A percentile compares a stretch with the other conserved stretches of the same genome.
phyloP scores from a whole-genome alignment of 2,113 vertebrate genomes.

The Condylura cristata region DNA sequence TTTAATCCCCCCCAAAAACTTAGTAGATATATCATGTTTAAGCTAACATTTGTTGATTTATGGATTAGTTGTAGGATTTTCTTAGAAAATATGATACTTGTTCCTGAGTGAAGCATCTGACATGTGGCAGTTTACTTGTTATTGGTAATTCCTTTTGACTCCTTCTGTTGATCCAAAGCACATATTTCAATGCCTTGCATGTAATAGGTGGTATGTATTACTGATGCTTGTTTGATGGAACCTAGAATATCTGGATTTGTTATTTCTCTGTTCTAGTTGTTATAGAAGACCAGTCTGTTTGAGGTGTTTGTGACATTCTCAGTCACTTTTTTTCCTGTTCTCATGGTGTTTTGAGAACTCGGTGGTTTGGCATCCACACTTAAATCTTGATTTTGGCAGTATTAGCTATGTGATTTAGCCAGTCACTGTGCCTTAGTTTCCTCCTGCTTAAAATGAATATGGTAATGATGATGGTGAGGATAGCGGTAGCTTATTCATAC shows the following conservation, averaged over 20 bases:
- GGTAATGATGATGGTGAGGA: neutral
- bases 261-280: neutral
- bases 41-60: slow-evolving; percentile 6
- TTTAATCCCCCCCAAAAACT: neutral
- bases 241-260: neutral
- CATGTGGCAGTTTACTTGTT: neutral
- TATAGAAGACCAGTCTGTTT: neutral
- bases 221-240: neutral
- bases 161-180: neutral
- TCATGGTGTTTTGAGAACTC: neutral
- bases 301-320: neutral
- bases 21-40: neutral
- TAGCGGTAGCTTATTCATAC: neutral
- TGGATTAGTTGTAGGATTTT: neutral
- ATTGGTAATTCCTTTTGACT: neutral
- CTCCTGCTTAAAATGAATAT: neutral
- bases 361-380: neutral
- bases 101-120: neutral
- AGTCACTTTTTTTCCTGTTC: neutral
- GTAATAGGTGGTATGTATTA: neutral
- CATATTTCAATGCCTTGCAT: neutral
- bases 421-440: neutral
- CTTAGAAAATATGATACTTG: neutral
- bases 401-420: neutral
- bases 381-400: neutral